Conservation (phyloP, 2,113 vertebrate species). For the Hemiprocne comata region DNA sequence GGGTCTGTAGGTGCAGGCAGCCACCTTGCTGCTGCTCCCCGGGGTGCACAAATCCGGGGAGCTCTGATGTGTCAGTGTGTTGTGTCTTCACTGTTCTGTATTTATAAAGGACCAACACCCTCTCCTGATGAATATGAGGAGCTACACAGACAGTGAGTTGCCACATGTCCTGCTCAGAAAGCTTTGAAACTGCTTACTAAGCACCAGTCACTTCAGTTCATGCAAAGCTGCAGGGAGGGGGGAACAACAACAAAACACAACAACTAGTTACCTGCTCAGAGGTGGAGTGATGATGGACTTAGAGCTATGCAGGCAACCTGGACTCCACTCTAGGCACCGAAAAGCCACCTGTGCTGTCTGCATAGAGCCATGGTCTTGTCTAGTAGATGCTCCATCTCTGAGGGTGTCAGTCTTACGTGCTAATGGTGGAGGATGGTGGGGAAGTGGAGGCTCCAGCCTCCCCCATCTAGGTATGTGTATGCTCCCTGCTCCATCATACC, state of each 20-base stretch:
- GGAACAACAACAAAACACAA: too few relatives aligned
- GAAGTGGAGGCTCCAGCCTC: too few relatives aligned
- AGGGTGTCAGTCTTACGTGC: accelerated
- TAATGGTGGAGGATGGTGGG: background rate
- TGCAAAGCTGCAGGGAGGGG: background rate
- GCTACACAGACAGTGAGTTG: too few relatives aligned
- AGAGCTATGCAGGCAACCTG: too few relatives aligned
- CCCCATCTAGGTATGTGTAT: accelerated
- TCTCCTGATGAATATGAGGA: background rate
- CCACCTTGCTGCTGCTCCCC: too few relatives aligned
- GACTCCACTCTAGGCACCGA: accelerated
- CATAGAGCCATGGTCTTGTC: accelerated
- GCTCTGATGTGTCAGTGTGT: background rate
- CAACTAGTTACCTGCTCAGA: background rate
- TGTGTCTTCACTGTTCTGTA: accelerated
- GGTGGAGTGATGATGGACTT: accelerated
- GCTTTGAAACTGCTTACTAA: too few relatives aligned
- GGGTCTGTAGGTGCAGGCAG: too few relatives aligned
- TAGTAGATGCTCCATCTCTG: too few relatives aligned
- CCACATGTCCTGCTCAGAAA: background rate
- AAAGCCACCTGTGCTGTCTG: too few relatives aligned
- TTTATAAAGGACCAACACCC: background rate
- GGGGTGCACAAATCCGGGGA: too few relatives aligned
- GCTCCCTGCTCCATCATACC: background rate
- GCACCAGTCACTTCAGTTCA: background rate